Base-by-base conservation (phyloP, 2,888 invertebrate species). In the Nymphalis c-album region DNA sequence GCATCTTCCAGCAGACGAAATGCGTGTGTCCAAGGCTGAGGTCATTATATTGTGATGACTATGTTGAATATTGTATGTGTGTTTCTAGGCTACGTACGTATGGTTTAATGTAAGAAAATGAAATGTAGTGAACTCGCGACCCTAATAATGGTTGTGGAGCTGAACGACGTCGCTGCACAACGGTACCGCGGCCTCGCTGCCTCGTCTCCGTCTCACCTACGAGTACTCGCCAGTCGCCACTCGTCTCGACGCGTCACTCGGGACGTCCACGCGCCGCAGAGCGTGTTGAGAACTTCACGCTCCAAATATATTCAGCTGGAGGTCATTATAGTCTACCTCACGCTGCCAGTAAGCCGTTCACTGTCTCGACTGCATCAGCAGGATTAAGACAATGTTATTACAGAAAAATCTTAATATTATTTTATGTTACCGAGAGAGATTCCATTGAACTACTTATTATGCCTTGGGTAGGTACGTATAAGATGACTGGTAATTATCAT, bases 251-350 rank as follows among this genome's bases (percentile, higher is more conserved):
- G 18, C n/a, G 46, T 46, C 53, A 17, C 48, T 55, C 48, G 48
- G 16, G 40, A 45, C 40, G 17, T 20, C 22, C 40, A 22, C 59
- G 62, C 50, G 58, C 66, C 61, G 50, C 50, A 18, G 62, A 58
- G 61, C 67, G 58, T 26, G 31, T n/a, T 17, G 50, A 31, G 60
- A 22, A 59, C 67, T 59, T 67, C 67, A 67, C 51, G 67, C 67
- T 67, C 67, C 60, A 63, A 18, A 67, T 67, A 45, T 22, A 46
- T 26, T 57, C 7, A 46, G 46, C 51, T 20, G 45, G 51, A 64
- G 64, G 64, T 64, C 64, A 31, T 17, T 51, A 20, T 18, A 13
- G 13, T 4, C 13, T 57, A 40, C 10, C 40, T 18, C 57, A 18
- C 18, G 18, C 18, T 57, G 31, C 26, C 26, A 6, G 26, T 6